Conservation (phyloP, 1,140 invertebrate species). For the Aphelenchoides fujianensis region DNA sequence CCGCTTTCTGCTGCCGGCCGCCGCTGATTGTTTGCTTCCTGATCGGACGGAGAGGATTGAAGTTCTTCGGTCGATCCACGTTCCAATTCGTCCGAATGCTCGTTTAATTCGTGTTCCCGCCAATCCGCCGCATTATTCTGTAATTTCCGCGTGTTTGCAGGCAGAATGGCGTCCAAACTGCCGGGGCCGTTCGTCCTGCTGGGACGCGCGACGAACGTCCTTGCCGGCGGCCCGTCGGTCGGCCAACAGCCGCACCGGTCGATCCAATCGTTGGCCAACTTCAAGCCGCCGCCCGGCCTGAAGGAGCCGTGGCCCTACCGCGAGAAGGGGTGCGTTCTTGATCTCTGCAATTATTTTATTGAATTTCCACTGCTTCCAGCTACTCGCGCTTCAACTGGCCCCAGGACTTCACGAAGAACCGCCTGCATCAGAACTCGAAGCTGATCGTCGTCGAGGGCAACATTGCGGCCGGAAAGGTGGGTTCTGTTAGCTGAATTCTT, state of each 20-base stretch:
- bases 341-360: neutral
- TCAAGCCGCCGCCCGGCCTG: conserved; percentile 38
- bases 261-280: conserved; percentile 34
- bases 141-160: too few relatives aligned
- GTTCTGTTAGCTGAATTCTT: conserved; percentile 10
- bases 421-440: conserved; percentile 45
- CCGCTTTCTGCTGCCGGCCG: too few relatives aligned
- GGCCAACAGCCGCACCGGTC: conserved; percentile 23
- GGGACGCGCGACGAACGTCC: neutral
- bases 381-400: conserved; percentile 20
- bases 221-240: neutral
- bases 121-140: too few relatives aligned
- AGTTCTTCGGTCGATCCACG: too few relatives aligned
- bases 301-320: conserved; percentile 46
- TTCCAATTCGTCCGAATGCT: too few relatives aligned
- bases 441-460: conserved; percentile 51
- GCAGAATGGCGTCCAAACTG: neutral
- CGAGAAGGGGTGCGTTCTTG: conserved; percentile 28
- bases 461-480: conserved; percentile 46
- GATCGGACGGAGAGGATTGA: too few relatives aligned
- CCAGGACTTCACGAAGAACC: conserved; percentile 35
- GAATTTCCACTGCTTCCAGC: conserved; percentile 21
- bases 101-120: too few relatives aligned
- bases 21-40: too few relatives aligned
- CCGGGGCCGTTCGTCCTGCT: neutral